Base-by-base conservation (phyloP, 2,113 vertebrate species). In the Jacana jacana region DNA sequence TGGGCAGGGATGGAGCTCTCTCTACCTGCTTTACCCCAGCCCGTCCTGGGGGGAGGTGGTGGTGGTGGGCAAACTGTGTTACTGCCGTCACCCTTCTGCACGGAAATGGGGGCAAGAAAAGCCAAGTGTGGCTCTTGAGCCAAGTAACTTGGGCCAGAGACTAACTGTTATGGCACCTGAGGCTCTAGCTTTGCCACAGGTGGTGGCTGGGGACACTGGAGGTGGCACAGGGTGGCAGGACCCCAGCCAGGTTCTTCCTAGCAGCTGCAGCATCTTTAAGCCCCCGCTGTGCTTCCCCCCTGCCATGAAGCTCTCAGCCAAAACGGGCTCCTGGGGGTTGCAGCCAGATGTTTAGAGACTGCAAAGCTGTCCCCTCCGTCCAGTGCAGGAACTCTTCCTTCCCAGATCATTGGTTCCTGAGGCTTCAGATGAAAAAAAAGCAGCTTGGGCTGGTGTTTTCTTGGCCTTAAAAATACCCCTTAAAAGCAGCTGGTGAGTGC, bases 321-420 rank as follows among this genome's bases (percentile, higher is more conserved):
- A n/a, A 5, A 55, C 1, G 1, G 48, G 87, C 94, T 91, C 86
- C 73, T 7, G 95, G 70, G 61, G 19, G 69, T 44, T 87, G 52
- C 89, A 44, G 85, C 10, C 93, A 96, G 91, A 93, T 81, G 93
- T 91, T 94, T 65, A 10, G 27, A 31, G 69, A 6, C 46, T 1
- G 0, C 69, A 10, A 3, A 75, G 14, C 48, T 27, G 83, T 95
- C 86, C 86, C 88, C 44, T 64, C 64, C 2, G 35, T 49, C 72
- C 57, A 39, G 60, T 0, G 8, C 44, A 58, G 73, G 4, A 79
- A 30, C 78, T 73, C 39, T 23, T 73, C 84, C 90, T 91, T 63
- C 69, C 88, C 3, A 0, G 13, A 33, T 33, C 35, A 1, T 64
- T 3, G 0, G 9, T 51, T 91, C 65, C 91, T 0, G 2, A 28